Percentiles rank a stretch among this genome's conserved stretches.
These are phyloP conservation scores for Pogonomyrmex barbatus DNA, from an alignment of 1,140 invertebrate species.

Conservation along the genomic window DNA sequence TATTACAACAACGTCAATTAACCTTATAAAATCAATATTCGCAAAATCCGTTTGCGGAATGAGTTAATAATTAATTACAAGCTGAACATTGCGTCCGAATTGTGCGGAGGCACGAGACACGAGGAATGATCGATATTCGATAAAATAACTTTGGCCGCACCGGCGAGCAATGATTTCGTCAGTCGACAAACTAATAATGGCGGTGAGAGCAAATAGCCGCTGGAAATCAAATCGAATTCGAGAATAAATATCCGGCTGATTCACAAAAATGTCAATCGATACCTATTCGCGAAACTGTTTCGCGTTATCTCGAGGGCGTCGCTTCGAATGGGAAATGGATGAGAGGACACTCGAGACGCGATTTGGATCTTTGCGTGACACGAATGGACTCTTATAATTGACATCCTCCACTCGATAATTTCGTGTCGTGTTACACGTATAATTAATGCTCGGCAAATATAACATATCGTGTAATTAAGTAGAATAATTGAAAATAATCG, in stretches of 20 bases:
- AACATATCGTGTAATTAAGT: background rate
- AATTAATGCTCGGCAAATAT: slow-evolving; percentile 3
- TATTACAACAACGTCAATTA: background rate
- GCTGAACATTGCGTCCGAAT: background rate
- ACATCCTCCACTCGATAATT: slow-evolving; percentile 12
- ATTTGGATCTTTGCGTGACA: slow-evolving; percentile 20
- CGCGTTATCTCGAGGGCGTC: slow-evolving; percentile 16
- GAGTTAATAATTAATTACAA: slow-evolving; percentile 49
- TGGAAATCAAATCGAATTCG: slow-evolving; percentile 40
- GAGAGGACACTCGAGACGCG: slow-evolving; percentile 17
- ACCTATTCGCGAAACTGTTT: slow-evolving; percentile 13
- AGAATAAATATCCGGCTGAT: slow-evolving; percentile 31
- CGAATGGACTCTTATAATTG: background rate
- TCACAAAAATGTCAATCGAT: slow-evolving; percentile 5
- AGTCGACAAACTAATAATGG: slow-evolving; percentile 44
- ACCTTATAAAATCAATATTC: background rate
- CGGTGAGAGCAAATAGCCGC: slow-evolving; percentile 19
- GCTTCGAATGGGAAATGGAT: background rate
- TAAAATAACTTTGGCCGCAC: slow-evolving; percentile 35
- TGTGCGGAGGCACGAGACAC: background rate
- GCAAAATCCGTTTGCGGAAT: slow-evolving; percentile 6
- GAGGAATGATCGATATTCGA: slow-evolving; percentile 22
- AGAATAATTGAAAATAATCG: background rate
- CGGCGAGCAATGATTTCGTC: slow-evolving; percentile 7
- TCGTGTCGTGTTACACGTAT: background rate